Base-by-base conservation (phyloP, 2,113 vertebrate genomes). In the Boleophthalmus pectinirostris region DNA sequence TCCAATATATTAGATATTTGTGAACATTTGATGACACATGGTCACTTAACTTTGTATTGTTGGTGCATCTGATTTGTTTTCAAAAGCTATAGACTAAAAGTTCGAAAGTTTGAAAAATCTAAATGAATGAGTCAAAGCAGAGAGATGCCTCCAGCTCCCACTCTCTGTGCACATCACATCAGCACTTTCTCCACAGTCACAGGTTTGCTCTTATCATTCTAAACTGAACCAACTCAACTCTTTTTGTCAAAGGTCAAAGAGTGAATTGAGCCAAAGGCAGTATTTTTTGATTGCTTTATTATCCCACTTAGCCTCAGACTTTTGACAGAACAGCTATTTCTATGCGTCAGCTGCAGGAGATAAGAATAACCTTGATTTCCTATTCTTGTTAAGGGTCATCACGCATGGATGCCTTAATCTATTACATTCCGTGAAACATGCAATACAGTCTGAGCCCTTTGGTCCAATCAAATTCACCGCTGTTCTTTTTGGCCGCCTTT, bases 91-190 rank as follows among this genome's bases (percentile, higher is more conserved):
- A 56, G 53, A 56, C 53, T 56, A 21, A n/a, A 56, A 8, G n/a
- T 21, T 21, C 53, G 21, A 56, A 56, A 20, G 16, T 51, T 20
- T 4, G 20, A 51, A 51, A 51, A 51, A 51, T 51, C 49, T 51
- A 20, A 51, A 51, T 15, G 6, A 20, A 56, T 56, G 20, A n/a
- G 8, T 23, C 53, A 56, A 10, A 56, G n/a, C n/a, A 56, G 1
- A 11, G 38, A 43, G 53, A 11, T 23, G 18, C 63, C 81, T 35
- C 25, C 77, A 53, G 69, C 73, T 71, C 81, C 66, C 69, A 16
- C 73, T 63, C 53, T 54, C 77, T 67, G 71, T 66, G 70, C 45
- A 75, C 74, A 83, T 80, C 49, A 70, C 75, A 78, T 81, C 74
- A 84, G 61, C 73, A 65, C 70, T 67, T 69, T 74, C 61, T 72